Conservation (phyloP, 1,140 invertebrate species). For the Oncopodura yosiiana region DNA sequence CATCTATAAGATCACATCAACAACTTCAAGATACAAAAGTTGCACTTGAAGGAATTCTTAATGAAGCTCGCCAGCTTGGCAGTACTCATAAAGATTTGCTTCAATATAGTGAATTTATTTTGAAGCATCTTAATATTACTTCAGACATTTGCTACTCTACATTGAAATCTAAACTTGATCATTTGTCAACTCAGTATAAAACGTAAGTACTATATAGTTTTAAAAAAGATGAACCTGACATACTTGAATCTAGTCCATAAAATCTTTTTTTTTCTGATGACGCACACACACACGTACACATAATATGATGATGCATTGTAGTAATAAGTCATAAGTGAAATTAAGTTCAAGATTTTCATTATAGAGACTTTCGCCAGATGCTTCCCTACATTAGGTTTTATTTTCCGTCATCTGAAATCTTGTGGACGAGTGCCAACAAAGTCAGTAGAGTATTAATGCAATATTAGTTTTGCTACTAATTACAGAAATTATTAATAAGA, state of each 20-base stretch:
- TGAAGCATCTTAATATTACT: constrained; percentile 50
- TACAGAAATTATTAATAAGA: too few species aligned
- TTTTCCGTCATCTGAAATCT: too few species aligned
- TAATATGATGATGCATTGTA: too few species aligned
- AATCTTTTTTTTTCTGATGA: too few species aligned
- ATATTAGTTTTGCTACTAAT: too few species aligned
- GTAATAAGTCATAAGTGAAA: too few species aligned
- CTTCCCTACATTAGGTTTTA: too few species aligned
- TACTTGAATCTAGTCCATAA: not conserved
- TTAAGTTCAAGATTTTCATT: too few species aligned
- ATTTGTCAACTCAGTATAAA: constrained; percentile 49
- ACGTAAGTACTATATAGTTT: constrained; percentile 45
- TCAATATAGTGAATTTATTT: constrained; percentile 48
- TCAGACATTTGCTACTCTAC: constrained; percentile 48
- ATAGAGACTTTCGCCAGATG: too few species aligned
- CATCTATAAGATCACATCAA: constrained; percentile 57
- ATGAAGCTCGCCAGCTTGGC: constrained; percentile 48
- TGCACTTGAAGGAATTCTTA: constrained; percentile 56
- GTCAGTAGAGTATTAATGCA: too few species aligned
- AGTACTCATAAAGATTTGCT: constrained; percentile 47
- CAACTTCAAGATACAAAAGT: constrained; percentile 59
- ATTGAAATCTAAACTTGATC: constrained; percentile 48
- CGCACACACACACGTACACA: too few species aligned
- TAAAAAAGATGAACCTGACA: not conserved
- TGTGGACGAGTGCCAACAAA: too few species aligned